Evolutionary conservation across 2,113 vertebrate genomes (phyloP), one percentile per base, ranked within the genome.

Genomic region (Cochlearius cochlearius): DNA sequence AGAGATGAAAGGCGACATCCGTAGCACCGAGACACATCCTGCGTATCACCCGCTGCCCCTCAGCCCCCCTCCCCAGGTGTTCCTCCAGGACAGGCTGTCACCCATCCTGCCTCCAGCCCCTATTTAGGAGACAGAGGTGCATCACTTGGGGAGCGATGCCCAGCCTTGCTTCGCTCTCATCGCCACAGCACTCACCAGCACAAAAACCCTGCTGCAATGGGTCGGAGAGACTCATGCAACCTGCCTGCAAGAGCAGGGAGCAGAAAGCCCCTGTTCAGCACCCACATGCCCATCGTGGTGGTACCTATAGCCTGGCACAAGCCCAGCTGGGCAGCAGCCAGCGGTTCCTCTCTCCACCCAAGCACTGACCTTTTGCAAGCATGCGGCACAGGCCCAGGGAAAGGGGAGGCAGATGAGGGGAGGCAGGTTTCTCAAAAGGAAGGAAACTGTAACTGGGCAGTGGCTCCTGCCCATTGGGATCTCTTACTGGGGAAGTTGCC

Each of bases 391-490:
- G 39, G 72, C 69, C 59, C 25, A 32, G 59, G 55, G 78, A 68
- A 84, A 74, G 69, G 79, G 69, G 73, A 72, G 86, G 82, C 3
- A 7, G 68, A 60, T 30, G n/a, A 92, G 45, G 66, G 59, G 68
- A 69, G 81, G 68, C 38, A 91, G 50, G 74, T 72, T 97, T 93
- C 90, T 96, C 81, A 68, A 69, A 96, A 95, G 86, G 83, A 97
- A 96, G 93, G 94, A 96, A 96, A 94, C 59, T 43, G 21, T 75
- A 93, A 95, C 95, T 63, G 69, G 77, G 93, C 91, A 95, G 89
- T 15, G 27, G 77, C 72, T 96, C 75, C 82, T 94, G 72, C 71
- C 80, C 62, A 41, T 64, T 3, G 22, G 66, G 56, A 94, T 85
- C 87, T 91, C 58, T 81, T 62, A 38, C 69, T 66, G 62, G 77